Evolutionary conservation across 2,113 vertebrate species (phyloP), one percentile per base, ranked within the genome.

Genomic region (Maccullochella peelii): DNA sequence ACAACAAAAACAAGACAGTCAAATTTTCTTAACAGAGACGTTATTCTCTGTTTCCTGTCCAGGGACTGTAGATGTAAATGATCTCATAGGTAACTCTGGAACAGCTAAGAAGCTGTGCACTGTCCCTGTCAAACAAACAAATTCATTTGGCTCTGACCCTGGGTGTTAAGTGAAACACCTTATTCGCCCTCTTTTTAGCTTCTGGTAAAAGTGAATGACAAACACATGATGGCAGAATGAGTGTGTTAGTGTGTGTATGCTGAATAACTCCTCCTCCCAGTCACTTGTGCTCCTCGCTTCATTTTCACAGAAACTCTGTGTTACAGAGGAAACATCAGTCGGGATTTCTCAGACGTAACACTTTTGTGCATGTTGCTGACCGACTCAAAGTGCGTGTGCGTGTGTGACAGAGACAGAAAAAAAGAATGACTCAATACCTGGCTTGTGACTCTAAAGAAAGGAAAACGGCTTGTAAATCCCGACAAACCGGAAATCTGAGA

Each of bases 361-460:
- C 16, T 25, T 69, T 8, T n/a, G 38, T 44, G 0, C 14, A 11
- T 8, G 44, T 8, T 8, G 15, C 42, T 14, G n/a, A 47, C 14
- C 61, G 77, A 66, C 63, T 30, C 25, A 36, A 42, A 54, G 36
- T 18, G 54, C 2, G 47, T 52, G 47, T 52, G 71, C 61, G n/a
- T 59, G 18, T 14, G 11, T 73, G 23, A 49, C 18, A 80, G 11
- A 76, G 23, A 49, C 18, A 80, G 10, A 84, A 55, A 66, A 65
- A 66, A 15, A 62, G 12, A 54, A n/a, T 88, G 90, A 92, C 86
- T 92, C 90, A 92, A 84, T 71, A 49, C 40, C 50, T 61, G 65
- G 61, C 52, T 16, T n/a, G 8, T 25, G 33, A 67, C 27, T 50
- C n/a, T 18, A 14, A 73, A 59, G 65, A 68, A 78, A 77, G 38